Evolutionary conservation across 2,888 invertebrate species (phyloP), one percentile per base, ranked within the genome.

Genomic region (Drosophila lacicola): DNA sequence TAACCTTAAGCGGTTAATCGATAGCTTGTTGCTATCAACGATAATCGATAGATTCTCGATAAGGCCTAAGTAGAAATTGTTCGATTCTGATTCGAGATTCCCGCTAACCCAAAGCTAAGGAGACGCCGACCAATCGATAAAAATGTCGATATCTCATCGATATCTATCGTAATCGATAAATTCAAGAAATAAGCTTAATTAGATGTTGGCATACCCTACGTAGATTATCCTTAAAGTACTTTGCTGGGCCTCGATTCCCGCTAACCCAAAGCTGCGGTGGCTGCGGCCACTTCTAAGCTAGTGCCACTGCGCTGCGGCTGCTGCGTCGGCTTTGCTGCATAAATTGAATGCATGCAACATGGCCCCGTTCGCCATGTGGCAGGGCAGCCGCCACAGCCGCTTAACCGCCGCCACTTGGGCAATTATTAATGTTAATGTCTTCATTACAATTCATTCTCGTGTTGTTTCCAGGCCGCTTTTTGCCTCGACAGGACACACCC

Each of bases 361-460:
- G 39, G 21, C 8, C 29, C 29, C 29, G 50, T 29, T 29, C 57
- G 56, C 34, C n/a, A 11, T n/a, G 11, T 29, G 11, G 19, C 17
- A 21, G 25, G 36, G n/a, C 21, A 44, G 19, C 49, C 34, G 49
- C 29, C 29, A 29, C 29, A 13, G 29, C 37, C 37, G 29, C 44
- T 34, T 21, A 29, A 49, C 36, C 41, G 47, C 63, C 64, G 61
- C 68, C 58, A 71, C 64, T 73, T 66, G 60, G 53, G 60, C 76
- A 83, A 78, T 86, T 88, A 86, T 88, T 72, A 77, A 86, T 86
- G 86, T 75, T 86, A 88, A 86, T 88, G 72, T 82, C 86, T 86
- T 83, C 88, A 86, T 86, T 88, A 82, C 88, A 65, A 70, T 79
- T 76, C 74, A 79, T 82, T 57, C 51, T 54, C 75, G 46, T 76